Conservation (phyloP, 2,888 invertebrate species). For the Drosophila villosipedis region DNA sequence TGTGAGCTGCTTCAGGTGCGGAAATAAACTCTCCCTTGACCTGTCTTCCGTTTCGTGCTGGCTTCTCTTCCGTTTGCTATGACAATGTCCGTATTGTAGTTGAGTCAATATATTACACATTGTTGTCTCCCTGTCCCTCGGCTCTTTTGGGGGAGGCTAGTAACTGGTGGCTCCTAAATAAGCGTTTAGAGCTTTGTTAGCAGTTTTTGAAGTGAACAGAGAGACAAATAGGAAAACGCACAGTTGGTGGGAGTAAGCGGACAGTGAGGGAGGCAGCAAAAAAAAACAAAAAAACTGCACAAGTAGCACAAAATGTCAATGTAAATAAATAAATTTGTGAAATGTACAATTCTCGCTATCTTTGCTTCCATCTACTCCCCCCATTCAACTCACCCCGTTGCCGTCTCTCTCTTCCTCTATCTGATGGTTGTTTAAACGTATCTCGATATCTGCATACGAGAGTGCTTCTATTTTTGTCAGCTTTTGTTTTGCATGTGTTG, state of each 20-base stretch:
- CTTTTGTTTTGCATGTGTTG: slow-evolving; percentile 71
- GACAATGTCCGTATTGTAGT: slow-evolving; percentile 78
- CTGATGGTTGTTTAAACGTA: slow-evolving; percentile 42
- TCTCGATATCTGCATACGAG: slow-evolving; percentile 55
- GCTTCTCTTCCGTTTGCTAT: slow-evolving; percentile 69
- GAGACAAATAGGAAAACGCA: background rate
- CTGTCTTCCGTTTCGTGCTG: slow-evolving; percentile 61
- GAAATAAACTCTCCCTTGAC: slow-evolving; percentile 78
- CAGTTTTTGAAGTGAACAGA: slow-evolving; percentile 67
- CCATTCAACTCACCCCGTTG: background rate
- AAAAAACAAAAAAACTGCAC: slow-evolving; percentile 70
- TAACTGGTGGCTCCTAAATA: slow-evolving; percentile 64
- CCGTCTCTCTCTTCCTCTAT: slow-evolving; percentile 15
- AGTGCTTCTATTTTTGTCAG: slow-evolving; percentile 45
- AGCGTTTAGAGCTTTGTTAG: slow-evolving; percentile 78
- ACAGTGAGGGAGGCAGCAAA: background rate
- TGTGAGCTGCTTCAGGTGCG: slow-evolving; percentile 70
- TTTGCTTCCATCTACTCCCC: slow-evolving; percentile 38
- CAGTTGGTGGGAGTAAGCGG: background rate
- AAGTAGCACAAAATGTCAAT: slow-evolving; percentile 79
- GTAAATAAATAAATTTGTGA: slow-evolving; percentile 78
- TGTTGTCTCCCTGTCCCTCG: slow-evolving; percentile 52
- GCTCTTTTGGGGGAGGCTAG: slow-evolving; percentile 7
- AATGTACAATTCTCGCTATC: slow-evolving; percentile 67
- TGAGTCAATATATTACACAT: slow-evolving; percentile 76